phyloP scores from a whole-genome alignment of 2,888 invertebrate genomes.

The Epiblema foenella region DNA sequence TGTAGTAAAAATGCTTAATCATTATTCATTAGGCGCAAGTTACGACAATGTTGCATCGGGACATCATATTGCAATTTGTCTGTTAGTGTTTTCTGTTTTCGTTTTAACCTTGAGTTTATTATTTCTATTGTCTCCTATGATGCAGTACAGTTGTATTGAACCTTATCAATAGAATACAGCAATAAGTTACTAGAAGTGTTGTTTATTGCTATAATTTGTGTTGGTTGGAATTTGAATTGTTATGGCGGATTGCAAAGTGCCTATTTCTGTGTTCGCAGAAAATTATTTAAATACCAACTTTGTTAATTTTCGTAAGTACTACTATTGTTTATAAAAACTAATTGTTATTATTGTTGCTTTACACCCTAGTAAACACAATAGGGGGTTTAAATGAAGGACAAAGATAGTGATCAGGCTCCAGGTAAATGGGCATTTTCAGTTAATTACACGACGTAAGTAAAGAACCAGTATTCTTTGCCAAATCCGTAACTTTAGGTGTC shows the following conservation, averaged over 20 bases:
- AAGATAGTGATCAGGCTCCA: not conserved
- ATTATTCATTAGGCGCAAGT: slow-evolving; percentile 51
- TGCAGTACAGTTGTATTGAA: slow-evolving; percentile 39
- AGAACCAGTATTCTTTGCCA: too few species aligned
- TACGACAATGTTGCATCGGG: slow-evolving; percentile 55
- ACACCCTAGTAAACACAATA: not conserved
- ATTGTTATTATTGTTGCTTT: not conserved
- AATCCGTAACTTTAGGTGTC: too few species aligned
- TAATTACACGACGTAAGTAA: not conserved
- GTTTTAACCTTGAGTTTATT: slow-evolving; percentile 73
- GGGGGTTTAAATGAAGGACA: not conserved
- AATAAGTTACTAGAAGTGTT: slow-evolving; percentile 15
- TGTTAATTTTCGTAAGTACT: not conserved
- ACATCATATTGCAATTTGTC: slow-evolving; percentile 60
- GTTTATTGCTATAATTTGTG: too few species aligned
- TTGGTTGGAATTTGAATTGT: slow-evolving; percentile 12
- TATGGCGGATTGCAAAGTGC: not conserved
- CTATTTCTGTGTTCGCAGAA: not conserved
- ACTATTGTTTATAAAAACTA: not conserved
- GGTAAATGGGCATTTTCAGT: not conserved
- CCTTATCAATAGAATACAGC: slow-evolving; percentile 5
- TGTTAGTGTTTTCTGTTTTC: slow-evolving; percentile 62
- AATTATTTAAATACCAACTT: not conserved
- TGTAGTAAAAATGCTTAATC: slow-evolving; percentile 60
- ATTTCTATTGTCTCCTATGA: slow-evolving; percentile 66